phyloP scores from a whole-genome alignment of 2,113 vertebrate species.

The Podarcis cretensis region DNA sequence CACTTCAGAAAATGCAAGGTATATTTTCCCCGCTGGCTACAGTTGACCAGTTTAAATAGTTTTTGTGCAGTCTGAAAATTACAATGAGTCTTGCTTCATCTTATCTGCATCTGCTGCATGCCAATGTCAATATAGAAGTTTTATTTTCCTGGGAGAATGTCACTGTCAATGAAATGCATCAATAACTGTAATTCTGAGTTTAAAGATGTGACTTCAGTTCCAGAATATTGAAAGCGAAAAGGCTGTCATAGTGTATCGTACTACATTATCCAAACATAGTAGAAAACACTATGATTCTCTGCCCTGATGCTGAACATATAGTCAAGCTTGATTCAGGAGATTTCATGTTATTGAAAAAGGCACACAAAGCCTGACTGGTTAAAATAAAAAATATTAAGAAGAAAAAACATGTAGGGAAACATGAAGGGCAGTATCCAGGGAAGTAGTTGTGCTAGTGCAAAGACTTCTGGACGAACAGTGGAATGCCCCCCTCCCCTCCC shows the following conservation, averaged over 20 bases:
- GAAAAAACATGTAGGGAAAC: background rate
- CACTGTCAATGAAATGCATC: constrained; percentile 59
- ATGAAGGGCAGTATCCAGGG: background rate
- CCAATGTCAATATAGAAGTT: constrained; percentile 47
- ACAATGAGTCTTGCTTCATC: constrained; percentile 36
- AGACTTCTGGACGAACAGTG: too few species aligned
- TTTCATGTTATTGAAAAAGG: constrained; percentile 17
- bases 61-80: constrained; percentile 52
- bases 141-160: constrained; percentile 43
- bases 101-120: constrained; percentile 50
- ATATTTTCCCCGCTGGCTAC: constrained; percentile 18
- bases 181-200: constrained; percentile 58
- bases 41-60: constrained; percentile 35
- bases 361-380: background rate
- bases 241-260: constrained; percentile 32
- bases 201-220: constrained; percentile 53
- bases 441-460: too few species aligned
- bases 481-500: too few species aligned
- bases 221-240: constrained; percentile 39
- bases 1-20: constrained; percentile 38
- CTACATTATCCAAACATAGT: constrained; percentile 1
- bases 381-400: background rate
- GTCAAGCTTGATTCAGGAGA: constrained; percentile 30
- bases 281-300: constrained; percentile 48
- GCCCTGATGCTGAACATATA: constrained; percentile 14